phyloP scores from a whole-genome alignment of 1,140 invertebrate genomes.

The Drosophila erecta region DNA sequence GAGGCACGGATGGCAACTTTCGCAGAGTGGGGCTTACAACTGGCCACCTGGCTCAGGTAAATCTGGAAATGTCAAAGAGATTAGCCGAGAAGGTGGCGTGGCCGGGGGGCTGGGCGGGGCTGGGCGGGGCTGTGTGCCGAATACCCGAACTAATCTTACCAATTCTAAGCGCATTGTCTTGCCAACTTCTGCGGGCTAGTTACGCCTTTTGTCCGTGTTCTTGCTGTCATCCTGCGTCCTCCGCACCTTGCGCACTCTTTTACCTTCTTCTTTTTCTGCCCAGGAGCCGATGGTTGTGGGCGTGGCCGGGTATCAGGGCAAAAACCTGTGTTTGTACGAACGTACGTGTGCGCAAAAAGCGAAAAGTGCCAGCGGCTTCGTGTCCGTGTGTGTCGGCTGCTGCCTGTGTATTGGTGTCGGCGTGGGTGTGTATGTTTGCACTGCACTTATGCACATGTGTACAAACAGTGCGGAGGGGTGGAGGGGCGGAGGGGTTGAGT shows the following conservation, averaged over 20 bases:
- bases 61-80: slow-evolving; percentile 73
- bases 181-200: slow-evolving; percentile 39
- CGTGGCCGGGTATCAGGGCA: slow-evolving; percentile 41
- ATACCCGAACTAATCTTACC: slow-evolving; percentile 74
- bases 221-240: slow-evolving; percentile 9
- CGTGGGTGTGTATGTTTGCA: slow-evolving; percentile 54
- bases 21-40: slow-evolving; percentile 24
- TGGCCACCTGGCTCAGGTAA: slow-evolving; percentile 59
- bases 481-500: neutral
- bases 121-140: slow-evolving; percentile 40
- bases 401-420: slow-evolving; percentile 41
- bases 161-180: slow-evolving; percentile 79
- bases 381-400: slow-evolving; percentile 34
- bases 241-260: too few species aligned
- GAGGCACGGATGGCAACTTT: slow-evolving; percentile 16
- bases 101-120: neutral
- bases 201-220: slow-evolving; percentile 55
- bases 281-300: slow-evolving; percentile 33
- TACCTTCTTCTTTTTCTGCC: slow-evolving; percentile 22
- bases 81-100: slow-evolving; percentile 42
- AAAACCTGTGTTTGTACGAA: slow-evolving; percentile 39
- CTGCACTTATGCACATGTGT: slow-evolving; percentile 79
- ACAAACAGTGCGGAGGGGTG: slow-evolving; percentile 53
- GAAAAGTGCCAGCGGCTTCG: slow-evolving; percentile 61
- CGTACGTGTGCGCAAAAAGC: slow-evolving; percentile 55